A percentile compares a stretch with the other conserved stretches of the same genome.
These are phyloP conservation scores for Okamejei kenojei DNA, from an alignment of 2,797 vertebrate genomes.

Conservation along the genomic window DNA sequence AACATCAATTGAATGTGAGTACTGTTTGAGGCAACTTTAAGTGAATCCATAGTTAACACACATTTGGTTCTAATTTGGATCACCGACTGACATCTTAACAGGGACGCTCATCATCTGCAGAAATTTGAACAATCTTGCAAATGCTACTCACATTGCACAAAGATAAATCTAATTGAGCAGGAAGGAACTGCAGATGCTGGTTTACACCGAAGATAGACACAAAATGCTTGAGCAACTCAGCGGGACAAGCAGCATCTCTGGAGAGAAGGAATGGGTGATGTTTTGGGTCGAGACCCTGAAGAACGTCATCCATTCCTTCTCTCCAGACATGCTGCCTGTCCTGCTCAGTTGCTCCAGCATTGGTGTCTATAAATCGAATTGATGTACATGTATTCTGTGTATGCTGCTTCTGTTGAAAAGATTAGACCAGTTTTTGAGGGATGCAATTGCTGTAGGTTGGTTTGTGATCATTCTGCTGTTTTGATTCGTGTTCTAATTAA, in stretches of 20 bases:
- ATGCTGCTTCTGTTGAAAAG: background rate
- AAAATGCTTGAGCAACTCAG: no score
- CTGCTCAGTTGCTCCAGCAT: no score
- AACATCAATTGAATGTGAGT: slow-evolving; percentile 77
- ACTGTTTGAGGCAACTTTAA: background rate
- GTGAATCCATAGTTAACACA: background rate
- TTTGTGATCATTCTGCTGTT: background rate
- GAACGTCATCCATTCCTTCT: no score
- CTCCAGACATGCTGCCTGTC: no score
- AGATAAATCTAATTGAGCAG: background rate
- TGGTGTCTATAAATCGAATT: no score
- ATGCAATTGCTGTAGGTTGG: background rate
- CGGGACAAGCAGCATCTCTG: no score
- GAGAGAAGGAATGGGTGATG: no score
- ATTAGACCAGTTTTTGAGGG: background rate
- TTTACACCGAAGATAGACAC: no score
- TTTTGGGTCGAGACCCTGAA: no score
- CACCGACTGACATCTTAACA: background rate
- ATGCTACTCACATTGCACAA: background rate
- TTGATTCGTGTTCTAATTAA: background rate
- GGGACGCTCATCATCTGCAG: background rate
- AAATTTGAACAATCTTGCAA: background rate
- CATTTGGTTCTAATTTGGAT: background rate
- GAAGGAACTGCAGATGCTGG: no score
- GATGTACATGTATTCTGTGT: no score